Conservation (phyloP, 2,888 invertebrate species). For the Euphydryas editha region DNA sequence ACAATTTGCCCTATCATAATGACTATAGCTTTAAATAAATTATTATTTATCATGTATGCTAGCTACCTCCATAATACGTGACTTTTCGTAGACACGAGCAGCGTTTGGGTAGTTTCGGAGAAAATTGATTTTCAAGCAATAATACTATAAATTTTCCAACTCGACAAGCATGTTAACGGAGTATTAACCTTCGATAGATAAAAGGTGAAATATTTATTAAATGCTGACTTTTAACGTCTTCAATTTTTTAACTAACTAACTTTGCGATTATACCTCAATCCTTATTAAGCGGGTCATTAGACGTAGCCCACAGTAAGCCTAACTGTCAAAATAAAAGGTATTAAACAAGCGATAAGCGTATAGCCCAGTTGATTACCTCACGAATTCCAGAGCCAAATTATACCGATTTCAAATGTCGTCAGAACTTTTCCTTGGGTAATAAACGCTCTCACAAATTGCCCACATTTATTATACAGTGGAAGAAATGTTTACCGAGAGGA, state of each 20-base stretch:
- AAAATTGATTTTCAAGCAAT: conserved; percentile 74
- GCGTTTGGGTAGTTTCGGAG: conserved; percentile 64
- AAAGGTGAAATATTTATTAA: not conserved
- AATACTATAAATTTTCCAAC: conserved; percentile 73
- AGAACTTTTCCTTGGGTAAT: conserved; percentile 81
- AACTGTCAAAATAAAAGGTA: conserved; percentile 22
- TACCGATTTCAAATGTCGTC: conserved; percentile 74
- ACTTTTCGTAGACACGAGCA: conserved; percentile 54
- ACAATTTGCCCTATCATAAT: conserved; percentile 18
- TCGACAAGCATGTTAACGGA: conserved; percentile 56
- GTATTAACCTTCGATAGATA: conserved; percentile 41
- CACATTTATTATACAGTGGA: conserved; percentile 69
- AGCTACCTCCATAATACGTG: conserved; percentile 66
- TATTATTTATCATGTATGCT: conserved; percentile 15
- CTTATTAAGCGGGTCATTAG: conserved; percentile 1
- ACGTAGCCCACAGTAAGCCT: not conserved
- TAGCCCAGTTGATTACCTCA: conserved; percentile 73
- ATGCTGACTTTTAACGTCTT: not conserved
- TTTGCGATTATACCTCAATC: not conserved
- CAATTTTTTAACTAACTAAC: not conserved
- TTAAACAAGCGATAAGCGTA: conserved; percentile 46
- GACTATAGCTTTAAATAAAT: conserved; percentile 14
- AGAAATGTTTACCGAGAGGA: conserved; percentile 64
- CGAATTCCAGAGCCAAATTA: conserved; percentile 71
- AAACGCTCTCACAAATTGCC: conserved; percentile 79